These are phyloP conservation scores for Periophthalmus magnuspinnatus DNA, from an alignment of 2,797 vertebrate species.

Conservation along the genomic window DNA sequence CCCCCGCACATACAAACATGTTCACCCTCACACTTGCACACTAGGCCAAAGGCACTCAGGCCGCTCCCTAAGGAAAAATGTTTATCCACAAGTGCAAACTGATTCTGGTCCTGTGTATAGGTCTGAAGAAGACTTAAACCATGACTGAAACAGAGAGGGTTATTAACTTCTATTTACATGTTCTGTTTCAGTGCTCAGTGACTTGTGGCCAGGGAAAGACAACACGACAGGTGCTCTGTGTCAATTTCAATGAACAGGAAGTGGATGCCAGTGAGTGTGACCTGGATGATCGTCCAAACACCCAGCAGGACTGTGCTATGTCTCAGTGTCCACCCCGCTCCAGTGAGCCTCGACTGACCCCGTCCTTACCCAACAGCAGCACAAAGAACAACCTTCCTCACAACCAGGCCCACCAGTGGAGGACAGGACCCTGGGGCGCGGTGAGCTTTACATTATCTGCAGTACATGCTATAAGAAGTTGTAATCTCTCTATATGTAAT, in stretches of 20 bases:
- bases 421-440: constrained; percentile 96
- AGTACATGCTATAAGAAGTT: neutral
- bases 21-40: constrained; percentile 26
- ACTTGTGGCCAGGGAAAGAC: constrained; percentile 94
- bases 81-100: constrained; percentile 47
- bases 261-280: constrained; percentile 89
- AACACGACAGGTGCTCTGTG: constrained; percentile 88
- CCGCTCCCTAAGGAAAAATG: constrained; percentile 56
- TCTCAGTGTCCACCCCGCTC: constrained; percentile 86
- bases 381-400: constrained; percentile 73
- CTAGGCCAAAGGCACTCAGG: constrained; percentile 61
- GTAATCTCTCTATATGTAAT: constrained; percentile 18
- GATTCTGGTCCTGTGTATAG: constrained; percentile 15
- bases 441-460: constrained; percentile 74
- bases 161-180: neutral
- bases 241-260: constrained; percentile 90
- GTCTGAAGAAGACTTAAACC: neutral
- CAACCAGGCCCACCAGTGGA: constrained; percentile 89
- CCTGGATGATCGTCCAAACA: constrained; percentile 85
- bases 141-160: neutral
- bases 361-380: constrained; percentile 66
- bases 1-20: constrained; percentile 18
- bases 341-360: constrained; percentile 73
- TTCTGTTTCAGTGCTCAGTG: constrained; percentile 86
- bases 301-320: constrained; percentile 92